Evolutionary conservation across 2,113 vertebrate species (phyloP).

Genomic region (western clawed frog (Xenopus tropicalis)): DNA sequence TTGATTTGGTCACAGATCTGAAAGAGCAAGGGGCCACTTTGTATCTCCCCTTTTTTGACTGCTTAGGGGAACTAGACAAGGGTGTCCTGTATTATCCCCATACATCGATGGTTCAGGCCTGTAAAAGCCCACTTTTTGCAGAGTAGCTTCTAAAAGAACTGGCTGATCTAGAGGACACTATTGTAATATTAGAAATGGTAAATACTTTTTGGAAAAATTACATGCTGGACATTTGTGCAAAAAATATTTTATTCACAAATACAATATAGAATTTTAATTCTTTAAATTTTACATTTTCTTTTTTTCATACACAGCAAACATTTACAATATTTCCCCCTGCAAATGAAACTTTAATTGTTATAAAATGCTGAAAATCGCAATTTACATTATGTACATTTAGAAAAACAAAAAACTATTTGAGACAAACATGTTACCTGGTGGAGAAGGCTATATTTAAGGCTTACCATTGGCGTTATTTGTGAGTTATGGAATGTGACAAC

Average conservation of each 20-base stretch:
- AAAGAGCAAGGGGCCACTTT: too few species aligned
- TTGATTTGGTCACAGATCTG: too few species aligned
- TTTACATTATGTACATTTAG: constrained; percentile 43
- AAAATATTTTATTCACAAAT: constrained; percentile 44
- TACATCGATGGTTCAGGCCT: too few species aligned
- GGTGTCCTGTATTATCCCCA: too few species aligned
- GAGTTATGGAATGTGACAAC: constrained; percentile 37
- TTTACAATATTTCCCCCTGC: constrained; percentile 27
- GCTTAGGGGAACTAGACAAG: too few species aligned
- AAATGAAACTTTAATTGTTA: neutral
- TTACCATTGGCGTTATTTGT: constrained; percentile 1
- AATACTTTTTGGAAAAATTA: too few species aligned
- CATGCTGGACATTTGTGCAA: constrained; percentile 15
- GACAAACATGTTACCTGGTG: neutral
- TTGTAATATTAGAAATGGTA: too few species aligned
- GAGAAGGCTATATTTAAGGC: neutral
- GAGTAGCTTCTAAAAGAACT: too few species aligned
- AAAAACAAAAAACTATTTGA: constrained; percentile 2
- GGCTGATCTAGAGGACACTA: too few species aligned
- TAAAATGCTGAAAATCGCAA: constrained; percentile 7
- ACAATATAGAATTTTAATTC: constrained; percentile 24
- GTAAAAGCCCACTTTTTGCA: too few species aligned
- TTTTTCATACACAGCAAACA: constrained; percentile 36
- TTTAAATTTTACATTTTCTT: constrained; percentile 12
- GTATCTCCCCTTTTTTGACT: too few species aligned